Evolutionary conservation across 2,888 invertebrate genomes (phyloP).

Genomic region (Lasius fuliginosus): DNA sequence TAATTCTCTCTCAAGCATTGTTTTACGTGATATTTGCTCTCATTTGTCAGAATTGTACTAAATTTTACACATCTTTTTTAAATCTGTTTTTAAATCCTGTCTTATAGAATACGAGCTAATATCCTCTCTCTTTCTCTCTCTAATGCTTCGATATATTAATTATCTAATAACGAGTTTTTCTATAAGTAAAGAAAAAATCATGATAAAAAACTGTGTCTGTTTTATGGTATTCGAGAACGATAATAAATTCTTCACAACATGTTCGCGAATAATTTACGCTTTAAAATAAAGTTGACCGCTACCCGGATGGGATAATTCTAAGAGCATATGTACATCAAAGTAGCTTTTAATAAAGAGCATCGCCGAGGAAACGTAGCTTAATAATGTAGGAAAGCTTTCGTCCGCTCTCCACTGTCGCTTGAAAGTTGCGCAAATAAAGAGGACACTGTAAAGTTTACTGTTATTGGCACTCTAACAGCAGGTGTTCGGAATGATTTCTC

Average conservation of each 20-base stretch:
- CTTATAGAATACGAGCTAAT: not conserved
- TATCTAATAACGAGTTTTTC: not conserved
- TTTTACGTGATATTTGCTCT: not conserved
- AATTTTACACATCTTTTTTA: not conserved
- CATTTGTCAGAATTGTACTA: not conserved
- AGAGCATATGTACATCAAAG: constrained; percentile 67
- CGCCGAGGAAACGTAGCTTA: constrained; percentile 63
- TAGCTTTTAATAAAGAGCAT: constrained; percentile 70
- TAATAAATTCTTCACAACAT: constrained; percentile 22
- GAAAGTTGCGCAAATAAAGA: constrained; percentile 63
- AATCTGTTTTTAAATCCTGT: not conserved
- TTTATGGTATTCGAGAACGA: constrained; percentile 5
- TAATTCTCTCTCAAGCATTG: not conserved
- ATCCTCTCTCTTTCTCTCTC: not conserved
- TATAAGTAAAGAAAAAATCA: not conserved
- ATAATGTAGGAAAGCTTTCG: constrained; percentile 70
- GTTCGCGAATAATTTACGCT: constrained; percentile 7
- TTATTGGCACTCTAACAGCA: constrained; percentile 77
- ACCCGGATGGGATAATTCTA: constrained; percentile 15
- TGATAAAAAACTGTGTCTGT: not conserved
- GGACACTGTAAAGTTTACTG: constrained; percentile 71
- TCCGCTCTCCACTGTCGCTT: constrained; percentile 51
- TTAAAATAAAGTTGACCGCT: constrained; percentile 14
- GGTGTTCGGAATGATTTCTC: constrained; percentile 77
- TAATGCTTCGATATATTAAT: not conserved